These are phyloP conservation scores for Chionis minor DNA, from an alignment of 2,113 vertebrate species.

Conservation along the genomic window DNA sequence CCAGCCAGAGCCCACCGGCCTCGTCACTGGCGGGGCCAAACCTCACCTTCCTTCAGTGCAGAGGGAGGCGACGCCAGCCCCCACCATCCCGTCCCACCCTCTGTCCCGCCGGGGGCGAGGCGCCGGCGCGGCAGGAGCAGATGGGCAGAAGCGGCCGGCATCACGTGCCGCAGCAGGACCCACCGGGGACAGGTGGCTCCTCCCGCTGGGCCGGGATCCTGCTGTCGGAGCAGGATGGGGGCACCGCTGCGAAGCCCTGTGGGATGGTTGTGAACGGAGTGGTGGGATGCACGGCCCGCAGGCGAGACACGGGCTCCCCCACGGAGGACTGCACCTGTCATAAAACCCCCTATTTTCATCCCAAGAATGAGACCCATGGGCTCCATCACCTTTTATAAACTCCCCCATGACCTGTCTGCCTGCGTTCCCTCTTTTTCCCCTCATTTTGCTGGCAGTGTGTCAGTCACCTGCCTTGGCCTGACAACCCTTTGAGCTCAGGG, in stretches of 20 bases:
- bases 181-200: background rate
- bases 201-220: fast-evolving
- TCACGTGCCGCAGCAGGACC: fast-evolving
- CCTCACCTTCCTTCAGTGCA: fast-evolving
- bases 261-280: fast-evolving
- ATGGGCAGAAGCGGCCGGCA: background rate
- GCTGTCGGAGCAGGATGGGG: fast-evolving
- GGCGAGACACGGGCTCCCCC: fast-evolving
- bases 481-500: background rate
- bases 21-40: background rate
- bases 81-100: fast-evolving
- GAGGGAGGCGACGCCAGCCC: fast-evolving
- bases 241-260: background rate
- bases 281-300: fast-evolving
- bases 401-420: background rate
- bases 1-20: fast-evolving
- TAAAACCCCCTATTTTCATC: background rate
- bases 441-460: background rate
- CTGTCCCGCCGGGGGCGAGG: fast-evolving
- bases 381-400: background rate
- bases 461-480: background rate
- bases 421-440: no score
- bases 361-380: background rate
- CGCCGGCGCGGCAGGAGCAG: background rate
- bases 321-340: background rate